A percentile compares a stretch with the other conserved stretches of the same genome.
Evolutionary conservation across 2,797 vertebrate genomes (phyloP).

Genomic region (Garrulus glandarius): DNA sequence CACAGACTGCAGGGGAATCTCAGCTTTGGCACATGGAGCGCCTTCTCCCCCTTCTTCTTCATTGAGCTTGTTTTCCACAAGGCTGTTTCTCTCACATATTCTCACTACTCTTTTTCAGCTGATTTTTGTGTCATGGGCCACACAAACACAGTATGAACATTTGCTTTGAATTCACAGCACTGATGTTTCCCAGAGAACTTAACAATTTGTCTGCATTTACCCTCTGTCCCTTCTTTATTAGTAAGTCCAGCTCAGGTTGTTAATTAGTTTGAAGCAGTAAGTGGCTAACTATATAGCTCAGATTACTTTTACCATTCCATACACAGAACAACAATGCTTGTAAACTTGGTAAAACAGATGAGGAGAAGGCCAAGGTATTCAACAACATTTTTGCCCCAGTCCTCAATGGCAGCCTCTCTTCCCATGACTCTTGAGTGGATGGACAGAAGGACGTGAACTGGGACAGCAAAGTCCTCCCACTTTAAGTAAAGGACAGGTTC

Average conservation of each 20-base stretch:
- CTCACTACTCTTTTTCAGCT: background rate
- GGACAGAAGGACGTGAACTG: background rate
- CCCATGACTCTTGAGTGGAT: too few relatives aligned
- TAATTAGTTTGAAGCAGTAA: background rate
- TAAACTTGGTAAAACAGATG: background rate
- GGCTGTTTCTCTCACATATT: background rate
- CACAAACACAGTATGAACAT: background rate
- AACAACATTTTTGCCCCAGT: background rate
- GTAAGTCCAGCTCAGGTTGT: background rate
- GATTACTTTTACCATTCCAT: background rate
- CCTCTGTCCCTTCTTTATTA: background rate
- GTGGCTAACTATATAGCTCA: background rate
- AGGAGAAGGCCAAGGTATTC: background rate
- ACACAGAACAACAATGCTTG: background rate
- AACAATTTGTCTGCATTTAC: background rate
- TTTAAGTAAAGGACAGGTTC: background rate
- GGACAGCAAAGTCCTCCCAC: background rate
- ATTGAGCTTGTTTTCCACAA: background rate
- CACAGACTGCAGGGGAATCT: background rate
- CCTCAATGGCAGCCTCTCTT: background rate
- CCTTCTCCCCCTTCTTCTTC: background rate
- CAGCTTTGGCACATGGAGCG: accelerated
- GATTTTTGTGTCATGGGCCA: background rate
- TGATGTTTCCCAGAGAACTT: background rate
- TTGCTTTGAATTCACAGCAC: background rate